These are phyloP conservation scores for Dryobotodes eremita DNA, from an alignment of 2,888 invertebrate genomes.

Conservation along the genomic window DNA sequence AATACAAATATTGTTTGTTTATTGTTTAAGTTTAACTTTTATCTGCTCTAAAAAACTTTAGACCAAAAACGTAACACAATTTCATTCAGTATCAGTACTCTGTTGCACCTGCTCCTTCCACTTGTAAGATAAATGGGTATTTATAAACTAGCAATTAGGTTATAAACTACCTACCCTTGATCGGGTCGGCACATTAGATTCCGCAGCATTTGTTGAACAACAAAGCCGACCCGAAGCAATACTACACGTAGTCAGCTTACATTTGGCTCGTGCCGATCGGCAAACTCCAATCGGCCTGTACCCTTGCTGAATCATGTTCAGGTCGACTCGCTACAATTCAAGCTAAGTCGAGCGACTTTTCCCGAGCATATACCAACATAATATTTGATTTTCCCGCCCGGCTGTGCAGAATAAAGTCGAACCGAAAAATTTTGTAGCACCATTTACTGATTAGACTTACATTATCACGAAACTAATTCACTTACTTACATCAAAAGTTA, in stretches of 20 bases:
- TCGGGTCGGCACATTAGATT: no score
- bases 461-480: conserved; percentile 21
- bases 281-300: background rate
- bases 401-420: background rate
- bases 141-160: background rate
- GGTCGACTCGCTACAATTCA: background rate
- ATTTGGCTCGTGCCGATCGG: background rate
- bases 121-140: background rate
- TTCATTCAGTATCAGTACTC: background rate
- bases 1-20: background rate
- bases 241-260: no score
- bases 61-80: background rate
- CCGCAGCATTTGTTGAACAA: no score
- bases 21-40: background rate
- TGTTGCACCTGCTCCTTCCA: background rate
- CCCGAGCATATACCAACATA: background rate
- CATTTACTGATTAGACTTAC: background rate
- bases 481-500: conserved; percentile 7
- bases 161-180: background rate
- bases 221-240: no score
- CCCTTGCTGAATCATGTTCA: background rate
- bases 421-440: background rate
- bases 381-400: background rate
- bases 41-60: background rate
- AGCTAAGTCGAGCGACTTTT: background rate